Base-by-base conservation (phyloP, 2,797 vertebrate genomes). In the Orientallactaga sibirica region DNA sequence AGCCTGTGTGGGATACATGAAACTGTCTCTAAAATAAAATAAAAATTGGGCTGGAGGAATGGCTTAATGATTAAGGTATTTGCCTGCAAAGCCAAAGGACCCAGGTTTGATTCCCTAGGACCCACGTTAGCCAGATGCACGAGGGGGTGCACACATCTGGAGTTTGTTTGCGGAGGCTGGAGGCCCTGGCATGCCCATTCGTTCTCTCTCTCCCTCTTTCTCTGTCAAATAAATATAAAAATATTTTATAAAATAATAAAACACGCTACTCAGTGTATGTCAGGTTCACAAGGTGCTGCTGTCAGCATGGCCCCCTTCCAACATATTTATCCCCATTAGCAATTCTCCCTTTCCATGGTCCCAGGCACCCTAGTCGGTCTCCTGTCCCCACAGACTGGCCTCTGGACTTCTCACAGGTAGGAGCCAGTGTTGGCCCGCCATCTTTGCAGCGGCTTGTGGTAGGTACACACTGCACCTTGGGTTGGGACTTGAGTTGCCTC, bases 341-440 rank as follows among this genome's bases (percentile, higher is more conserved):
- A 41, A 12, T 3, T 4, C 15, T 29, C 29, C 11, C 22, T 29
- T 0, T 5, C 52, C 16, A 3, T 1, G 11, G 4, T 7, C 25
- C 43, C 43, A 0, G 3, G 20, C 12, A 18, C 20, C 1, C 4
- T 2, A 43, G 15, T 18, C 64, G 9, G 15, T 12, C 2, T 3
- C 7, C n/a, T 22, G 15, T 71, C 20, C 22, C 66, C 16, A 27
- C 58, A 4, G 37, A 3, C 68, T 61, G 33, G 33, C 14, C 27
- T 33, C 75, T 12, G 4, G 8, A 58, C 29, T 78, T 37, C 24
- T 43, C 4, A 18, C 55, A 52, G 64, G 62, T 22, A 64, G 18
- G 6, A 33, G 20, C 24, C 88, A 33, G 5, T 18, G 22, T 10
- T 58, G 24, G 11, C 25, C 48, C 33, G 12, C 37, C 4, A 0